These are phyloP conservation scores for Podarcis siculus DNA, from an alignment of 2,797 vertebrate species.

Conservation along the genomic window DNA sequence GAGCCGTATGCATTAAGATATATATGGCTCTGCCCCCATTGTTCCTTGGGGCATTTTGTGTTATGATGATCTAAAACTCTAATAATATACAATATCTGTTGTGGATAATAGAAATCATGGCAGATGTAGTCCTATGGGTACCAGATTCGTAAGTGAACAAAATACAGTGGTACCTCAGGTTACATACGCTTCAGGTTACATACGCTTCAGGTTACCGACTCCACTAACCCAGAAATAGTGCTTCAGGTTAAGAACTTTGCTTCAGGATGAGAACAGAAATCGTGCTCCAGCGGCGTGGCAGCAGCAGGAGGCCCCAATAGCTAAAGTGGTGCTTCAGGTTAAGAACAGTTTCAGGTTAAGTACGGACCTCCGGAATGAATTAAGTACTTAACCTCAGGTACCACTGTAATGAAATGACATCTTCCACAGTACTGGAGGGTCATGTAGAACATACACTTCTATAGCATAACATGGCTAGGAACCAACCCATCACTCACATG, in stretches of 20 bases:
- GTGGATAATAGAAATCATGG: neutral
- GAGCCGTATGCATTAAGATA: neutral
- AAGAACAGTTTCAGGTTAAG: no score
- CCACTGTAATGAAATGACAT: neutral
- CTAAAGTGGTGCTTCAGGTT: no score
- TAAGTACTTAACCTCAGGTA: no score
- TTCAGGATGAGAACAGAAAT: no score
- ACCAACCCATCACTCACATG: neutral
- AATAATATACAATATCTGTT: neutral
- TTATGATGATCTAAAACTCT: neutral
- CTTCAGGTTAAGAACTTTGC: no score
- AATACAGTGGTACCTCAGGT: no score
- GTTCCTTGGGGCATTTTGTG: neutral
- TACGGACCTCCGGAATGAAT: no score
- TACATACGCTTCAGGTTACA: no score
- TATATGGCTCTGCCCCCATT: neutral
- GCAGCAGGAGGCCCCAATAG: no score
- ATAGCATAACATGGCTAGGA: neutral
- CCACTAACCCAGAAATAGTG: no score
- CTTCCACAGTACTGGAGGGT: neutral
- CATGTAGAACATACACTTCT: neutral
- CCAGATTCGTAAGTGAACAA: neutral
- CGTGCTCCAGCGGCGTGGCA: no score
- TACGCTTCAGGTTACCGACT: no score
- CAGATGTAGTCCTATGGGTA: neutral